Evolutionary conservation across 2,888 invertebrate species (phyloP).

Genomic region (Lepidochitona cinerea): DNA sequence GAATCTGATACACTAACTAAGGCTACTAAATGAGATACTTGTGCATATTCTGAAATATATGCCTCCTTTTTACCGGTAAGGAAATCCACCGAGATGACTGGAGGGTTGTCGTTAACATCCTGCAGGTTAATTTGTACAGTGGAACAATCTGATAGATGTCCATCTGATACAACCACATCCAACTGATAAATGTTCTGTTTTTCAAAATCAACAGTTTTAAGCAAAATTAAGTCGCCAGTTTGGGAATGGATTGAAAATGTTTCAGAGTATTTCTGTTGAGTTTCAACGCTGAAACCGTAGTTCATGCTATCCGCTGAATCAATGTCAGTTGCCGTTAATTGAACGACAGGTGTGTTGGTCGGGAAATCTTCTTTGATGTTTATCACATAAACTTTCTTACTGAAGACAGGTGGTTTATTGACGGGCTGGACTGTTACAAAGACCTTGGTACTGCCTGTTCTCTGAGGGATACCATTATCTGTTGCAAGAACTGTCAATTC

Average conservation of each 20-base stretch:
- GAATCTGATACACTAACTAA: conserved; percentile 83
- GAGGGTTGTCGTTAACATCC: conserved; percentile 90
- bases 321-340: background rate
- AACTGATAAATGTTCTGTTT: too few species aligned
- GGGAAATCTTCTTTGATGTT: background rate
- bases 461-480: background rate
- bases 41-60: conserved; percentile 76
- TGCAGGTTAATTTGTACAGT: conserved; percentile 65
- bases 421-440: background rate
- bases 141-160: too few species aligned
- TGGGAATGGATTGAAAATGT: background rate
- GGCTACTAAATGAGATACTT: conserved; percentile 91
- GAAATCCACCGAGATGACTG: conserved; percentile 85
- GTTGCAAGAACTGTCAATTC: too few species aligned
- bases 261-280: background rate
- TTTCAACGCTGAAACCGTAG: background rate
- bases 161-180: too few species aligned
- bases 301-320: background rate
- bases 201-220: background rate
- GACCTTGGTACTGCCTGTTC: background rate
- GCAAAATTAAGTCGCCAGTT: background rate
- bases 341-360: background rate
- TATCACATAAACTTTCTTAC: background rate
- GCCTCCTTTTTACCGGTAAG: conserved; percentile 84
- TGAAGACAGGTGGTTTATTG: background rate